Evolutionary conservation across 2,797 vertebrate genomes (phyloP), one percentile per base, ranked within the genome.

Genomic region (Acestrorhynchus altus): DNA sequence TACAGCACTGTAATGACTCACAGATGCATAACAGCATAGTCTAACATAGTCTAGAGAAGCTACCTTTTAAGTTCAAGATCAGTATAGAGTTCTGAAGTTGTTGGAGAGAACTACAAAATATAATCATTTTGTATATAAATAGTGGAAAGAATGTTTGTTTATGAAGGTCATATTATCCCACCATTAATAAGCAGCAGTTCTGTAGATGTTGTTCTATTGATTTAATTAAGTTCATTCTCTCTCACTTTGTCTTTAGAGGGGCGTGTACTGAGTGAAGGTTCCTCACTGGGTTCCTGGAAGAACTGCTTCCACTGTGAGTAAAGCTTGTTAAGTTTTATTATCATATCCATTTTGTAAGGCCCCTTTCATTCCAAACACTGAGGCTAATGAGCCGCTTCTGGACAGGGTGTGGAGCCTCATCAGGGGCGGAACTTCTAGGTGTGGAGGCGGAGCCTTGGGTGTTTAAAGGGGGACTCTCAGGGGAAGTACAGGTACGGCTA

Each of bases 231-330:
- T 56, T 24, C n/a, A 5, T 12, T 71, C 49, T 54, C 10, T 26
- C 35, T 52, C 60, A 44, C 64, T 74, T 20, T 35, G n/a, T 46
- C 40, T 22, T 20, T 0, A 96, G 95, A 96, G 67, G 94, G 94
- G 8, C 93, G 92, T 13, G 91, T 96, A 66, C 77, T 94, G 82
- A 90, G 89, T 35, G 92, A 95, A 82, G 89, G 89, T 72, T 92
- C 90, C 76, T 83, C 92, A 18, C 83, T 92, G 54, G 90, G 89
- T 70, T 90, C 91, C 79, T 96, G 95, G 95, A 95, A 84, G 81
- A 94, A 92, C 92, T 96, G 95, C 87, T 95, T 96, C 79, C 94
- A 95, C 73, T 96, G 95, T 96, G 87, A 94, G 95, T 93, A 78
- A 47, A 59, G 26, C 35, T 31, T 9, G 6, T 35, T 51, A 1